Evolutionary conservation across 2,113 vertebrate genomes (phyloP).

Genomic region (Cygnus atratus): DNA sequence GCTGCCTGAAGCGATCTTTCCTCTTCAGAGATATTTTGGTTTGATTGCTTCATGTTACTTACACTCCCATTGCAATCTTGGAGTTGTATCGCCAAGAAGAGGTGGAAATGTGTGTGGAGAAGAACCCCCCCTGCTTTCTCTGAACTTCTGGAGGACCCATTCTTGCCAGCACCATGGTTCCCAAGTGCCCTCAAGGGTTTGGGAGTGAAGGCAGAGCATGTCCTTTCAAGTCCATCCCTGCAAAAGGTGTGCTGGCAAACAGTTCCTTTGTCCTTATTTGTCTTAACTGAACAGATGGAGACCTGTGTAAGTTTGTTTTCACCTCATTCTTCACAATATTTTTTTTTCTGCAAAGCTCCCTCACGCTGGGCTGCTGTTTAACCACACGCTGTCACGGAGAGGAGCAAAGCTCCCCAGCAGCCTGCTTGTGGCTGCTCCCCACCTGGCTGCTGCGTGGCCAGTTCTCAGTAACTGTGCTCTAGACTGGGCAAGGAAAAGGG

Average conservation of each 20-base stretch:
- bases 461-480: neutral
- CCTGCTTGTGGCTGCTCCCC: fast-evolving
- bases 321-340: neutral
- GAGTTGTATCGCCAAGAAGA: neutral
- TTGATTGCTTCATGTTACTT: neutral
- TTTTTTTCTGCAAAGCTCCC: neutral
- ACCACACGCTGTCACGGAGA: neutral
- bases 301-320: neutral
- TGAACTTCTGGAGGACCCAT: neutral
- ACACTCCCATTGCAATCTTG: neutral
- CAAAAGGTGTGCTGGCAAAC: neutral
- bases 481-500: neutral
- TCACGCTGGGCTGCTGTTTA: neutral
- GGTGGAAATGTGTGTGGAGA: neutral
- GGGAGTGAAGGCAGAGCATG: neutral
- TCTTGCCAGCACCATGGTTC: fast-evolving
- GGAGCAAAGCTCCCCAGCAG: neutral
- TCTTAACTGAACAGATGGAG: neutral
- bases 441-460: neutral
- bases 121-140: neutral
- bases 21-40: neutral
- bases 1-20: neutral
- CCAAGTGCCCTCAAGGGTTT: neutral
- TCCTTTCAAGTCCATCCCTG: neutral
- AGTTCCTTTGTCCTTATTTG: neutral